phyloP scores from a whole-genome alignment of 1,140 invertebrate genomes.

The Dryas iulia region DNA sequence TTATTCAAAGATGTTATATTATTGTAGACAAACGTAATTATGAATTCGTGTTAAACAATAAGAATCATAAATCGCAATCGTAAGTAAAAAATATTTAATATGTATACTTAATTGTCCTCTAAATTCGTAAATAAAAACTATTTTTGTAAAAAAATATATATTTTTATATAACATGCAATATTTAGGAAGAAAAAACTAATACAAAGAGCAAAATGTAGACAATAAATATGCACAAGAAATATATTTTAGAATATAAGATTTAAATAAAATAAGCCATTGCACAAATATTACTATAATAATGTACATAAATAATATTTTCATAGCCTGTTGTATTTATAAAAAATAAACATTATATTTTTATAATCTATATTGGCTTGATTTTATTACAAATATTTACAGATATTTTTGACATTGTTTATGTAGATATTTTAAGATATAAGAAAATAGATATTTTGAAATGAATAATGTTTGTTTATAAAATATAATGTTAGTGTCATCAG shows the following conservation, averaged over 20 bases:
- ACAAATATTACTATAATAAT: not conserved
- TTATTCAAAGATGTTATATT: no score
- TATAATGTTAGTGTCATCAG: constrained; percentile 10
- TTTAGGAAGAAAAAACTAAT: not conserved
- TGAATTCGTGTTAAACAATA: not conserved
- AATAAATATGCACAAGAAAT: not conserved
- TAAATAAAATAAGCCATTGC: not conserved
- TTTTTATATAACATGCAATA: not conserved
- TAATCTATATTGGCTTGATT: not conserved
- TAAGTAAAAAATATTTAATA: not conserved
- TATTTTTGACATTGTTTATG: not conserved
- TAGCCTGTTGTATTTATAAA: not conserved
- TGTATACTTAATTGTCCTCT: not conserved
- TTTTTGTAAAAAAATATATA: not conserved
- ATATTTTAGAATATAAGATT: not conserved
- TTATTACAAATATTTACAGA: not conserved
- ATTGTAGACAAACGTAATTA: no score
- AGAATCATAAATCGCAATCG: no score
- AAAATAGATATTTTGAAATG: not conserved
- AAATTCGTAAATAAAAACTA: no score
- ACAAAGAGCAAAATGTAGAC: not conserved
- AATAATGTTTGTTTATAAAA: constrained; percentile 11
- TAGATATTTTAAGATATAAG: constrained; percentile 9
- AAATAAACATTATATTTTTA: not conserved
- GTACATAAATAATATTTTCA: not conserved